Percentiles rank a stretch among this genome's conserved stretches.
Evolutionary conservation across 1,140 invertebrate genomes (phyloP).

Genomic region (Hycleus phaleratus): DNA sequence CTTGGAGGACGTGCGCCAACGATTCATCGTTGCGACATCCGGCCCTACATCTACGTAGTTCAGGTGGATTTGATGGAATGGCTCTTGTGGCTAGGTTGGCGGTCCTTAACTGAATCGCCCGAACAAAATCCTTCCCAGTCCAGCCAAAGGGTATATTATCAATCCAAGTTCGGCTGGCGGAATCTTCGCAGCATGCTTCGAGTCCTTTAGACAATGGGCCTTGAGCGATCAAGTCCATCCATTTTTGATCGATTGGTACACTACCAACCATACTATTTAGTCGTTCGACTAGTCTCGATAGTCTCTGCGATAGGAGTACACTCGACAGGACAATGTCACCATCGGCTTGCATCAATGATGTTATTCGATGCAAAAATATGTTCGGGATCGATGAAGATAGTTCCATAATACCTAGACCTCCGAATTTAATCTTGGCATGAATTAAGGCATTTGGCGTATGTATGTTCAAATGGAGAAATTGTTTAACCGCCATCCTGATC

Average conservation of each 20-base stretch:
- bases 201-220: not conserved
- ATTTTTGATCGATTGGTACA: not conserved
- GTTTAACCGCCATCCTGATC: not conserved
- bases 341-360: not conserved
- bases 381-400: not conserved
- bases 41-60: not conserved
- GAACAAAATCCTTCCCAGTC: slow-evolving; percentile 13
- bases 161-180: slow-evolving; percentile 3
- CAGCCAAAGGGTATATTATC: slow-evolving; percentile 1
- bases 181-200: not conserved
- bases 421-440: slow-evolving; percentile 15
- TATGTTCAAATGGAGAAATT: slow-evolving; percentile 2
- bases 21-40: not conserved
- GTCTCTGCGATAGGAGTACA: not conserved
- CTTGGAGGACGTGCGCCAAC: not conserved
- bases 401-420: slow-evolving; percentile 14
- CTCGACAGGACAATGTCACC: not conserved
- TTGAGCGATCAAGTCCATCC: not conserved
- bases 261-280: not conserved
- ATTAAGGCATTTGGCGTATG: slow-evolving; percentile 8
- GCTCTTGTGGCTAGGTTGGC: not conserved
- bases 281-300: not conserved
- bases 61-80: not conserved
- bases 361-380: not conserved
- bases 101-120: slow-evolving; percentile 19